Percentiles rank a stretch among this genome's conserved stretches.
Evolutionary conservation across 2,888 invertebrate genomes (phyloP).

Genomic region (Sympetrum striolatum): DNA sequence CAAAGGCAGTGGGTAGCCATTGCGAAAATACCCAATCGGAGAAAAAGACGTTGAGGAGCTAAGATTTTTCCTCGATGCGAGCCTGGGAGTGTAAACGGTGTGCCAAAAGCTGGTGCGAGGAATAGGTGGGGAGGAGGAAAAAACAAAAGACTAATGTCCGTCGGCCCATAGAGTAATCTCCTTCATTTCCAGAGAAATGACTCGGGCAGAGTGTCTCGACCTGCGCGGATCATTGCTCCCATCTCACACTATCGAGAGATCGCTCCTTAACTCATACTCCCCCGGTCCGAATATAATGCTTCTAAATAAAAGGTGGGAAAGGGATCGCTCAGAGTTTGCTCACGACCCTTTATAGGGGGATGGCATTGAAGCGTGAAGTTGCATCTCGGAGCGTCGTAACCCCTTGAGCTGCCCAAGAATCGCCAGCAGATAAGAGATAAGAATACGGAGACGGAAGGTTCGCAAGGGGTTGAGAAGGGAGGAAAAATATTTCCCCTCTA

Average conservation of each 20-base stretch:
- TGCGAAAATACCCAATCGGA: no score
- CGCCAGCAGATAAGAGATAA: conserved; percentile 34
- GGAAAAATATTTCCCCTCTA: background rate
- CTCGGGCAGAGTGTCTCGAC: background rate
- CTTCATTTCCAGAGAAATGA: background rate
- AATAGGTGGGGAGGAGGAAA: no score
- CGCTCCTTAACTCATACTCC: background rate
- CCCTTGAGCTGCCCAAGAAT: conserved; percentile 14
- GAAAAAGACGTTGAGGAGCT: no score
- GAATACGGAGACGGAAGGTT: background rate
- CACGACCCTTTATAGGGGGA: conserved; percentile 2
- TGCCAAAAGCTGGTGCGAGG: no score
- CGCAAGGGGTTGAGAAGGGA: background rate
- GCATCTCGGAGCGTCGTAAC: conserved; percentile 9
- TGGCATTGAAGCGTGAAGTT: conserved; percentile 29
- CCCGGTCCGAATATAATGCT: conserved; percentile 1
- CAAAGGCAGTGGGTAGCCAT: no score
- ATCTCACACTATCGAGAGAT: background rate
- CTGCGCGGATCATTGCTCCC: conserved; percentile 15
- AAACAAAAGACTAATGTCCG: background rate
- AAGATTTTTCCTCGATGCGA: no score
- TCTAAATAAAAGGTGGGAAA: background rate
- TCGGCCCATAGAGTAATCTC: background rate
- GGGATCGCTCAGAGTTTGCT: background rate
- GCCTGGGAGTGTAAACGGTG: no score